Evolutionary conservation across 2,797 vertebrate species (phyloP), one percentile per base, ranked within the genome.

Genomic region (Centroberyx gerrardi): DNA sequence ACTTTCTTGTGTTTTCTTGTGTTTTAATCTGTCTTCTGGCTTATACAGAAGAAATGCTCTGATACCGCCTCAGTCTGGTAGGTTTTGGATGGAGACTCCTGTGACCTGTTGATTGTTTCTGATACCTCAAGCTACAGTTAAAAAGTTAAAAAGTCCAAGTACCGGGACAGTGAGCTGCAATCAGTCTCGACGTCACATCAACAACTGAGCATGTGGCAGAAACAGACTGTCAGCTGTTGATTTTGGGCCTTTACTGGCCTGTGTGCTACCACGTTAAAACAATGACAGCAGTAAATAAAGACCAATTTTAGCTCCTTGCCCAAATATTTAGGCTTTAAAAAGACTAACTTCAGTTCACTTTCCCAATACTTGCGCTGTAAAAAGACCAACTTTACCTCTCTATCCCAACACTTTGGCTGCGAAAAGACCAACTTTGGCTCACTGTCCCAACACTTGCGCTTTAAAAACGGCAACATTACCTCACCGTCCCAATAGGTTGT

Each of bases 391-490:
- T 52, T 56, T 55, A 74, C 49, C 15, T 69, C 4, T 28, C 8
- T 60, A 46, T 70, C n/a, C 53, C 5, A 4, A 27, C 8, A 44
- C 52, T 51, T 28, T 8, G 14, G 13, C 62, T 67, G 18, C 33
- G 55, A 81, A 85, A 77, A 58, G 42, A 55, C 28, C 29, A 60
- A 52, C 58, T 10, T 68, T 9, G 17, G 17, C 29, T 44, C n/a
- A 27, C 3, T 15, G n/a, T 18, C 51, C 58, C 36, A 6, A 51
- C 10, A 28, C 28, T 69, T 56, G 3, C 14, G 3, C 12, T 5
- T 46, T 15, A n/a, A 4, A 54, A 54, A 8, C 1, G 68, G 59
- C 62, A 4, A 54, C 22, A 3, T 6, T 54, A 22, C 5, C 22
- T 54, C 18, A 28, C 27, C 15, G 52, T 54, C 22, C 52, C 18